Base-by-base conservation (phyloP, 2,888 invertebrate genomes). In the Melinopterus prodromus region DNA sequence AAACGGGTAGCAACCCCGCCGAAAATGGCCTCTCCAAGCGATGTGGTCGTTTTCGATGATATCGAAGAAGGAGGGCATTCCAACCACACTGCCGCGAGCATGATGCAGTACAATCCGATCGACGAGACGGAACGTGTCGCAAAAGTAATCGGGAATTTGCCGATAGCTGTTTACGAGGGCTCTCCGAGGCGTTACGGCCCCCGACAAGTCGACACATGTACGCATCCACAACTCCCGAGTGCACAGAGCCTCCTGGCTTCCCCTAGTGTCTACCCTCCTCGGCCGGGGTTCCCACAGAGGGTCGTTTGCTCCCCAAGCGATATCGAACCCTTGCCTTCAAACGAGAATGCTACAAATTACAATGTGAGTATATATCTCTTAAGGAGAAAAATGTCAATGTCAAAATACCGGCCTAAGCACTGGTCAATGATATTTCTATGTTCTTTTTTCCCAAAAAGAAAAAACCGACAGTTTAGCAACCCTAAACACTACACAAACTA, bases 141-240 rank as follows among this genome's bases (percentile, higher is more conserved):
- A 80, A 91, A 94, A 86, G 93, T 95, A 71, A 96, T 96, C 86
- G 96, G 96, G 75, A 95, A 93, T 89, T 90, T 96, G 85, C 97
- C 97, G n/a, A 97, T 98, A 85, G 97, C 97, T 16, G 96, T 97
- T 87, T 98, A 98, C 88, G 97, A 97, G 85, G 97, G 96, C 15
- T 97, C 97, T 71, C 97, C 97, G 15, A 91, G 97, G 84, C 92
- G 97, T 84, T 97, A 97, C 88, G 97, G 97, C 5, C 92, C 94
- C 80, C 91, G 93, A 36, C 89, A 88, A 84, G 87, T 87, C 82
- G 89, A 88, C 83, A 87, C 86, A 81, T 88, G 86, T 85, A 86
- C 88, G 78, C 91, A 91, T 88, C 89, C 91, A 80, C 90, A 91
- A 87, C 89, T 92, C 86, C 91, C 92, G 81, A 92, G 90, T 87